These are phyloP conservation scores for Papilio demoleus DNA, from an alignment of 2,888 invertebrate species.

Conservation along the genomic window DNA sequence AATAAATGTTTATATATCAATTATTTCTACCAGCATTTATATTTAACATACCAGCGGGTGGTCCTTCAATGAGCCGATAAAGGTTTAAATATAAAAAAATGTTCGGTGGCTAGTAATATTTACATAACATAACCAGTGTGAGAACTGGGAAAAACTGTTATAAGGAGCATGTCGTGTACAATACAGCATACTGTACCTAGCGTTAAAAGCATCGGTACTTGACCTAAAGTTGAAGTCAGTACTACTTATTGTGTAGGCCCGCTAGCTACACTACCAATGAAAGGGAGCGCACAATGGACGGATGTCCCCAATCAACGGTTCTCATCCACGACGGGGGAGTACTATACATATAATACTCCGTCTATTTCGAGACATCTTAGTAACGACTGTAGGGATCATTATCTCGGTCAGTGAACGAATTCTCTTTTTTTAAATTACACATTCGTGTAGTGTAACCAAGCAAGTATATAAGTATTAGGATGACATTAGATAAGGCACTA, in stretches of 20 bases:
- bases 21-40: too few relatives aligned
- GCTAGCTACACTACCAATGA: slow-evolving; percentile 39
- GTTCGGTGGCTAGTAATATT: too few relatives aligned
- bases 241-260: slow-evolving; percentile 41
- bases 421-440: slow-evolving; percentile 17
- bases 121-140: not conserved
- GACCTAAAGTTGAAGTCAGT: slow-evolving; percentile 40
- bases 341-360: slow-evolving; percentile 35
- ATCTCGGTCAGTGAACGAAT: slow-evolving; percentile 36
- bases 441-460: slow-evolving; percentile 6
- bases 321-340: slow-evolving; percentile 47
- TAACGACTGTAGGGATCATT: slow-evolving; percentile 24
- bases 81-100: too few relatives aligned
- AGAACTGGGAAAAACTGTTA: not conserved
- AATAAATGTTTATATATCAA: too few relatives aligned
- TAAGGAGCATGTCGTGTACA: not conserved
- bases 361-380: slow-evolving; percentile 36
- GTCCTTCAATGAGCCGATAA: too few relatives aligned
- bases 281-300: slow-evolving; percentile 49
- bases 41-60: too few relatives aligned
- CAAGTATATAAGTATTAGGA: too few relatives aligned
- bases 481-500: not conserved
- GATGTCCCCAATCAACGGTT: slow-evolving; percentile 50
- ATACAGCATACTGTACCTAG: not conserved
- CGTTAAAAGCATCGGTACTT: slow-evolving; percentile 31